Base-by-base conservation (phyloP, 2,113 vertebrate species). In the Pluvialis apricaria region DNA sequence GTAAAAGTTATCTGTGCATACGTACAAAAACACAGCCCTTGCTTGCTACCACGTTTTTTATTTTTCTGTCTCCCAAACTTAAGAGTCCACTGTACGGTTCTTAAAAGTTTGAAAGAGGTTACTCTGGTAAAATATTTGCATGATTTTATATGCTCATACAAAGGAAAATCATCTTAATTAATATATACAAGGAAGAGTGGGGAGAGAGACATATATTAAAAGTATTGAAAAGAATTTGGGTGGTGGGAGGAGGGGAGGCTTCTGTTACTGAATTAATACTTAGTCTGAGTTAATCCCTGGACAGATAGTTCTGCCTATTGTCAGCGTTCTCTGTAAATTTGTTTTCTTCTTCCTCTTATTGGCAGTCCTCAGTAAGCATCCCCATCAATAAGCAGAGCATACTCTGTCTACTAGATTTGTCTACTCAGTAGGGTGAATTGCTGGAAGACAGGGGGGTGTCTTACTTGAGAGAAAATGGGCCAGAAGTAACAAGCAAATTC, bases 401-500 rank as follows among this genome's bases (percentile, higher is more conserved):
- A 21, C 64, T 71, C 36, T 70, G 0, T 15, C 68, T 84, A 20
- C 69, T 60, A 5, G 52, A 3, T 79, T 68, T 84, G 6, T 24
- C 69, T 82, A 4, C 40, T 77, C 25, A 86, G 44, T 2, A 34
- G 36, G 17, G 31, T 73, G 66, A 73, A 44, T 42, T 82, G 38
- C 84, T 87, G 71, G 38, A 55, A 92, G 62, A 29, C 3, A 0
- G 5, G 31, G 14, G 58, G 45, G 3, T 68, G 58, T 42, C 85
- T 82, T 47, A 44, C 87, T 65, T 77, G 54, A 17, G 64, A 66
- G 78, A 80, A 85, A 82, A 90, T 8, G 42, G 84, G 60, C 38
- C 38, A 89, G 62, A 26, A 66, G 64, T 69, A 94, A 89, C 24
- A 18, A 91, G 77, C 54, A 86, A 65, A 54, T 92, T 62, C 75